phyloP scores from a whole-genome alignment of 1,140 invertebrate genomes.

The Zophobas morio region DNA sequence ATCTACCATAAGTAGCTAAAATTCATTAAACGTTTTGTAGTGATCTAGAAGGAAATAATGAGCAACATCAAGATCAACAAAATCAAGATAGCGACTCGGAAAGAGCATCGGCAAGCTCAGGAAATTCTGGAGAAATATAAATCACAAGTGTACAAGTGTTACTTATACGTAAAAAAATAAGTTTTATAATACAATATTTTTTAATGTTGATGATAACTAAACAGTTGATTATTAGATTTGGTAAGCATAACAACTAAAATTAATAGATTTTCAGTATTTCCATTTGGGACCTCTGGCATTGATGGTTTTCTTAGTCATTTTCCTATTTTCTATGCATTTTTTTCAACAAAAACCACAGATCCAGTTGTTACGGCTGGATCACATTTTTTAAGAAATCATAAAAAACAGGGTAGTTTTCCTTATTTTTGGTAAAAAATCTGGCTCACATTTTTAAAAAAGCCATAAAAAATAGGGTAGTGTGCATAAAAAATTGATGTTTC shows the following conservation, averaged over 20 bases:
- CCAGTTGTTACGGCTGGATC: too few relatives aligned
- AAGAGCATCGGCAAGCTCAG: background rate
- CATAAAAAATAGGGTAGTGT: too few relatives aligned
- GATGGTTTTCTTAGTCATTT: too few relatives aligned
- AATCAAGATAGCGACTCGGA: slow-evolving; percentile 4
- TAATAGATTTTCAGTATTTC: too few relatives aligned
- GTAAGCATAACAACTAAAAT: background rate
- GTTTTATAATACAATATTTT: slow-evolving; percentile 1
- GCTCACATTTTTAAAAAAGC: too few relatives aligned
- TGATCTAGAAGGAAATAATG: slow-evolving; percentile 4
- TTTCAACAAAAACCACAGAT: too few relatives aligned
- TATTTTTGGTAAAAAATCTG: too few relatives aligned
- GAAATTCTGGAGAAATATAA: slow-evolving; percentile 5
- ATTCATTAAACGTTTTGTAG: slow-evolving; percentile 2
- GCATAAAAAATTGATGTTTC: too few relatives aligned
- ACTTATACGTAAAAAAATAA: slow-evolving; percentile 1
- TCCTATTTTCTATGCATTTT: too few relatives aligned
- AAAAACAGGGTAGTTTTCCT: too few relatives aligned
- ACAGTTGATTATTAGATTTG: slow-evolving; percentile 1
- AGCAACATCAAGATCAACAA: slow-evolving; percentile 5
- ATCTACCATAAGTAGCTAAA: slow-evolving; percentile 2
- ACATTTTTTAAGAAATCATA: too few relatives aligned
- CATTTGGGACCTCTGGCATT: too few relatives aligned
- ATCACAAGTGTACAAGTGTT: background rate
- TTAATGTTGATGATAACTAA: slow-evolving; percentile 1